A percentile compares a stretch with the other conserved stretches of the same genome.
These are phyloP conservation scores for Oreotrochilus melanogaster DNA, from an alignment of 2,113 vertebrate species.

Conservation along the genomic window DNA sequence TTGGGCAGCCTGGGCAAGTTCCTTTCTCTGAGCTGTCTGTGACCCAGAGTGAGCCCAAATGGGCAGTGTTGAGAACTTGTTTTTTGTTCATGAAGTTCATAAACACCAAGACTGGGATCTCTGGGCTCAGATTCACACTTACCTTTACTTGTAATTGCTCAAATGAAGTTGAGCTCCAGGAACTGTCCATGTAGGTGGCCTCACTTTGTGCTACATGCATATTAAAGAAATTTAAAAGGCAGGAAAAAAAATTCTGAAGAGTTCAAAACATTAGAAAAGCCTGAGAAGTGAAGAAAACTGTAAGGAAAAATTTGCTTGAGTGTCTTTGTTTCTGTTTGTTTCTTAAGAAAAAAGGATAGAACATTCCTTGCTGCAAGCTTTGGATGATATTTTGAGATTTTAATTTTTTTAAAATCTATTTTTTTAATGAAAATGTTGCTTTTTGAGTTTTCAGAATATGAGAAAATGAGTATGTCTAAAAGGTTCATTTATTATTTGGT, in stretches of 20 bases:
- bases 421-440: neutral
- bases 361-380: neutral
- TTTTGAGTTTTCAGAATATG: no score
- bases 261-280: neutral
- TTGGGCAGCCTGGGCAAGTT: rapidly evolving
- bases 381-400: neutral
- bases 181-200: neutral
- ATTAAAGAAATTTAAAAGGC: neutral
- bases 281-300: neutral
- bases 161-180: neutral
- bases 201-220: neutral
- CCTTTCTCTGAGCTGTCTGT: neutral
- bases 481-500: neutral
- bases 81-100: neutral
- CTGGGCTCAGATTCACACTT: neutral
- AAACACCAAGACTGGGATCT: neutral
- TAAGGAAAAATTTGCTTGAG: neutral
- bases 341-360: neutral
- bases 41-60: neutral
- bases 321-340: neutral
- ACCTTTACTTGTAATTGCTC: neutral
- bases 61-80: neutral
- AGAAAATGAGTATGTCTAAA: neutral
- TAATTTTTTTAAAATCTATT: neutral
- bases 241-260: neutral